Base-by-base conservation (phyloP, 2,888 invertebrate genomes). In the Hipparchia semele region DNA sequence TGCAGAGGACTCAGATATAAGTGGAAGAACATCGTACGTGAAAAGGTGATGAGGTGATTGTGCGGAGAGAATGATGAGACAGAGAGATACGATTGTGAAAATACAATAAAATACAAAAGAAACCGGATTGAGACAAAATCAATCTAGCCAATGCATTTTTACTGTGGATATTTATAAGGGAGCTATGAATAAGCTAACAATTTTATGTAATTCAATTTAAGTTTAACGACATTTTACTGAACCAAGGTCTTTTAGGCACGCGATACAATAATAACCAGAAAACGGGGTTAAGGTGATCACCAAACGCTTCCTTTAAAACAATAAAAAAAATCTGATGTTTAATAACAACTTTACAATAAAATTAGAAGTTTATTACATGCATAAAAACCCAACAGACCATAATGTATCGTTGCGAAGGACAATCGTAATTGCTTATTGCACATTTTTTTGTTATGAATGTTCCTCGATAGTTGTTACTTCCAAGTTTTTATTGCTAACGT, bases 251-350 rank as follows among this genome's bases (percentile, higher is more conserved):
- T 68, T 71, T 77, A 80, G 53, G 83, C 89, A 90, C 86, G 89
- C 90, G 80, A 89, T 76, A 73, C 83, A 80, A 83, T 82, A 77
- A 83, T 83, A 82, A 76, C 54, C 61, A 68, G 73, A 75, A 77
- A 91, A 83, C 82, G 84, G 82, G 91, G 91, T 90, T 85, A 91
- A 92, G 91, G 91, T 83, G 81, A 69, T 71, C 51, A 88, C 77
- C 75, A 79, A 82, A 78, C 81, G 81, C 84, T 89, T 89, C 87
- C 88, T 88, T 78, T 75, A 78, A 78, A 76, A 78, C 76, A 78
- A 77, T 77, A 71, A 70, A 75, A 71, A 59, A 39, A 9, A 39
- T 71, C 67, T 75, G 72, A 72, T 75, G 71, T 69, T 59, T 61
- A 73, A 69, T 68, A 71, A 51, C 46, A 6, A 56, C 56, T 67